Evolutionary conservation across 2,888 invertebrate genomes (phyloP).

Genomic region (Drosophila bunnanda): DNA sequence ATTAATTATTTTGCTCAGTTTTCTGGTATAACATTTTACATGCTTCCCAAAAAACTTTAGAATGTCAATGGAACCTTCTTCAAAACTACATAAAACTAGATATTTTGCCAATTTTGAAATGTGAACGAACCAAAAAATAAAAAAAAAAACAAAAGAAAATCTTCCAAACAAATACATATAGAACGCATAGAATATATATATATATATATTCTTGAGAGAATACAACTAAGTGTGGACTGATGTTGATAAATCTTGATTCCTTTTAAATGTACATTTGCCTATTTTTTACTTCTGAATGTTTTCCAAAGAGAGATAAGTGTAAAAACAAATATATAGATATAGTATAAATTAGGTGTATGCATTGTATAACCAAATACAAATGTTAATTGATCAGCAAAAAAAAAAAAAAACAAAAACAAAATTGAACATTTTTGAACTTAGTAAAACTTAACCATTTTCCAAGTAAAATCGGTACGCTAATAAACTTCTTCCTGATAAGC

Average conservation of each 20-base stretch:
- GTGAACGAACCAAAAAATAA: conserved; percentile 1
- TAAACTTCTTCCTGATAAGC: conserved; percentile 37
- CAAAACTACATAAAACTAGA: not conserved
- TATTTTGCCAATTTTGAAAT: not conserved
- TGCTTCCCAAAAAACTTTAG: not conserved
- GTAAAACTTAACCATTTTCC: conserved; percentile 21
- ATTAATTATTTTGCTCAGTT: no score
- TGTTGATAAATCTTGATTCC: conserved; percentile 26
- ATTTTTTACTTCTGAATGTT: conserved; percentile 26
- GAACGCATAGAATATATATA: conserved; percentile 10
- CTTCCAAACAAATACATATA: conserved; percentile 25
- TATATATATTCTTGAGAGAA: conserved; percentile 6
- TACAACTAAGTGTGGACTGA: conserved; percentile 29
- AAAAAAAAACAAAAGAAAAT: not conserved
- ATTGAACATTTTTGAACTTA: conserved; percentile 28
- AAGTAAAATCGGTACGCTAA: conserved; percentile 17
- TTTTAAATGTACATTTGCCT: conserved; percentile 32
- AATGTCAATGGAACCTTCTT: not conserved
- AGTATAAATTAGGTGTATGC: conserved; percentile 16
- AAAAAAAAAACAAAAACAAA: not conserved
- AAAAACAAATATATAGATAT: conserved; percentile 9
- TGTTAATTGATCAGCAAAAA: conserved; percentile 18
- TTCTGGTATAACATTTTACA: not conserved
- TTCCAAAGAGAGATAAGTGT: conserved; percentile 14
- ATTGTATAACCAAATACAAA: conserved; percentile 20